A percentile compares a stretch with the other conserved stretches of the same genome.
Conservation (phyloP, 2,888 invertebrate species). For the Formica aserva region DNA sequence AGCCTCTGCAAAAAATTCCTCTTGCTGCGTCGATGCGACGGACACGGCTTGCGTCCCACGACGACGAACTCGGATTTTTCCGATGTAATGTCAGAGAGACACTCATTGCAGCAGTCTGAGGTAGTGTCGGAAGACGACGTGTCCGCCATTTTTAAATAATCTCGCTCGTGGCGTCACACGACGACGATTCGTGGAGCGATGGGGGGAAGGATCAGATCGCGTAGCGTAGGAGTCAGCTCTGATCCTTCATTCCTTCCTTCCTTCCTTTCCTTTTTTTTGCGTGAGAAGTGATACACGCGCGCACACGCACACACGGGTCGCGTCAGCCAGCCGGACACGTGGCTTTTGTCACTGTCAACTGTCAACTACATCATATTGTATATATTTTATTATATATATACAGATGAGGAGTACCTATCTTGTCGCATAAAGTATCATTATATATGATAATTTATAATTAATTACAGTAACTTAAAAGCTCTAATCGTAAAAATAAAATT, state of each 20-base stretch:
- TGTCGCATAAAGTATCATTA: too few relatives aligned
- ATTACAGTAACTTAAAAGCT: too few relatives aligned
- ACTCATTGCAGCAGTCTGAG: slow-evolving; percentile 84
- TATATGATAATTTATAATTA: too few relatives aligned
- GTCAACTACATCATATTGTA: too few relatives aligned
- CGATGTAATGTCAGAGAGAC: slow-evolving; percentile 84
- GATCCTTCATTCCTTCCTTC: neutral
- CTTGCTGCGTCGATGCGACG: slow-evolving; percentile 77
- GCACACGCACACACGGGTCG: too few relatives aligned
- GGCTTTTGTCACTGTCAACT: too few relatives aligned
- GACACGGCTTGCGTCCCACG: slow-evolving; percentile 81
- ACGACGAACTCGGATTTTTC: slow-evolving; percentile 82
- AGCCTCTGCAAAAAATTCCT: slow-evolving; percentile 86
- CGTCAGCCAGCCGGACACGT: too few relatives aligned
- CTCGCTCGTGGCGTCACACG: slow-evolving; percentile 64
- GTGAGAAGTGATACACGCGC: neutral
- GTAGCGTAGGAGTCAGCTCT: neutral
- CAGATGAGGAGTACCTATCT: too few relatives aligned
- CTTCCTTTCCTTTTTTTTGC: neutral
- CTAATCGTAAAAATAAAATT: too few relatives aligned
- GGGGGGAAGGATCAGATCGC: neutral
- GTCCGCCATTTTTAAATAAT: slow-evolving; percentile 86
- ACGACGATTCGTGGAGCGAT: slow-evolving; percentile 35
- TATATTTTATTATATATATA: too few relatives aligned
- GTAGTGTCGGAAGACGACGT: slow-evolving; percentile 85